These are phyloP conservation scores for Aricia artaxerxes DNA, from an alignment of 2,888 invertebrate genomes.

Conservation along the genomic window DNA sequence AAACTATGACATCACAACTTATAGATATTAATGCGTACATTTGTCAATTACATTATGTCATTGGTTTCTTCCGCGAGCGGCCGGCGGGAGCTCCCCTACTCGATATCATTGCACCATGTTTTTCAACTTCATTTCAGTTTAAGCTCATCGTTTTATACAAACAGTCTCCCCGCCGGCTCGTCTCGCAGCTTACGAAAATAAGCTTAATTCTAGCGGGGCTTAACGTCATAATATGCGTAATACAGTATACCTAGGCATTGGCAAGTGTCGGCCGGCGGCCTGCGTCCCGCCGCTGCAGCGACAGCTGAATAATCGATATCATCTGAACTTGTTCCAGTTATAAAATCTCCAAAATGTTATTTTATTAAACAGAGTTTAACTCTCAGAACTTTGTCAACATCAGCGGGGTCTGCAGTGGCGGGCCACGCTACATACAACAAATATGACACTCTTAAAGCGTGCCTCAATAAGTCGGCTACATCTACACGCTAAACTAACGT, in stretches of 20 bases:
- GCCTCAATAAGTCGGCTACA: slow-evolving; percentile 47
- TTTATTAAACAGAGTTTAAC: neutral
- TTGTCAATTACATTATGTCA: slow-evolving; percentile 32
- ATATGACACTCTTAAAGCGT: slow-evolving; percentile 66
- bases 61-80: slow-evolving; percentile 32
- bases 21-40: slow-evolving; percentile 34
- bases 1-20: slow-evolving; percentile 34
- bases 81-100: neutral
- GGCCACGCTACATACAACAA: slow-evolving; percentile 46
- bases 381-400: neutral
- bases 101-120: slow-evolving; percentile 4
- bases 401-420: slow-evolving; percentile 45
- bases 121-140: neutral
- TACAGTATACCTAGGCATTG: slow-evolving; percentile 69
- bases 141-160: neutral
- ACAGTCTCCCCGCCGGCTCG: neutral
- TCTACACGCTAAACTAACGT: slow-evolving; percentile 38
- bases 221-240: slow-evolving; percentile 30
- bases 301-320: neutral
- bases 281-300: slow-evolving; percentile 34
- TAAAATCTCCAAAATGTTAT: neutral
- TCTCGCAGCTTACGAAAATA: slow-evolving; percentile 31
- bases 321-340: neutral
- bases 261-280: slow-evolving; percentile 62
- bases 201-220: slow-evolving; percentile 29